Evolutionary conservation across 2,113 vertebrate genomes (phyloP), one percentile per base, ranked within the genome.

Genomic region (Prionailurus bengalensis): DNA sequence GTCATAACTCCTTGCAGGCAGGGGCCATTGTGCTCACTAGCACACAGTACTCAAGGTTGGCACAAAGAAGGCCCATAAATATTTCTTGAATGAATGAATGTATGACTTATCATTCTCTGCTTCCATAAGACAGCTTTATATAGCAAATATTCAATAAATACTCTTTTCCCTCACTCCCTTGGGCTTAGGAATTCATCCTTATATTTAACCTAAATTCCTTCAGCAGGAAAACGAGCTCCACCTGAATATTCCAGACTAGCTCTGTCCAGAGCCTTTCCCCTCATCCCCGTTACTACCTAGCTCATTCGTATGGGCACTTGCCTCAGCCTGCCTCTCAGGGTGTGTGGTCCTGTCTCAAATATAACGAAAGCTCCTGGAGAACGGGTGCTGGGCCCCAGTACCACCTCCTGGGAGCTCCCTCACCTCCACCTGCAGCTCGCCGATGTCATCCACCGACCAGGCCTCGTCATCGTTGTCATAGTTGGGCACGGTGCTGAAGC

Each of bases 381-480:
- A 29, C 2, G 76, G 65, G 33, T 23, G 74, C 19, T 39, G 19
- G 29, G 55, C 4, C 80, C 88, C 39, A 29, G 7, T 1, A 0
- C 65, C 17, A 29, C 91, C 68, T 55, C 27, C 15, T 5, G 0
- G n/a, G 29, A 7, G n/a, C 3, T 0, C 4, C 42, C 98, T 98
- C 97, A 99, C 99, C 99, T 99, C 99, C 96, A 99, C 99, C 98
- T 99, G 99, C 91, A 99, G 99, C 97, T 99, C 99, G 85, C 99
- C 99, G 16, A 99, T 99, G 96, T 99, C 99, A 0, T 99, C 99
- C 97, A 99, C 99, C 0, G 99, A 99, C 99, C 99, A 99, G 29
- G 99, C 99, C 97, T 99, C 99, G 0, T 99, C 99, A 2, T 99
- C 99, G 0, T 99, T 99, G 99, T 99, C 99, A 5, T 99, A 99